Percentiles rank a stretch among this genome's conserved stretches.
Conservation (phyloP, 2,888 invertebrate genomes). For the Saturnia japonica region DNA sequence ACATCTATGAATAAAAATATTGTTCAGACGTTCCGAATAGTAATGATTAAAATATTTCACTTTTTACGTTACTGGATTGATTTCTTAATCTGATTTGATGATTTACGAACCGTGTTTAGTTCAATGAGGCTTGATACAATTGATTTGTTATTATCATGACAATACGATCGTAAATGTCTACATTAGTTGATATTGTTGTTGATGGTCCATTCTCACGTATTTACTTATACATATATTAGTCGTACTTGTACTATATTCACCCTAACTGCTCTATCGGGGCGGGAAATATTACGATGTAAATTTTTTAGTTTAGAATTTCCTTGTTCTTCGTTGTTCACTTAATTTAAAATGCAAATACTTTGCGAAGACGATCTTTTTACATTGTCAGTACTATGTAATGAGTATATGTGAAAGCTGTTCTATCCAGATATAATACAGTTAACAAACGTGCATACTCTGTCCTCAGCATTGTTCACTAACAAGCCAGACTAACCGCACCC, state of each 20-base stretch:
- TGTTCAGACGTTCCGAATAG: conserved; percentile 39
- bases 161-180: conserved; percentile 71
- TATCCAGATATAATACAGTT: conserved; percentile 46
- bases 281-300: conserved; percentile 2
- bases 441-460: conserved; percentile 48
- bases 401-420: conserved; percentile 21
- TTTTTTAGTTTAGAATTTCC: conserved; percentile 14
- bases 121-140: conserved; percentile 75
- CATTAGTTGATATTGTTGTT: conserved; percentile 71
- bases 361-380: conserved; percentile 41
- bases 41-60: conserved; percentile 41
- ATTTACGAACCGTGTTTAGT: conserved; percentile 67
- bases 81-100: conserved; percentile 60
- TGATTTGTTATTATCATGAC: conserved; percentile 71
- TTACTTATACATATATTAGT: conserved; percentile 53
- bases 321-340: conserved; percentile 24
- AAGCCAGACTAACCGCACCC: conserved; percentile 70
- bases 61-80: conserved; percentile 55
- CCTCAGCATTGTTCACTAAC: conserved; percentile 72
- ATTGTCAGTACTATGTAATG: conserved; percentile 7
- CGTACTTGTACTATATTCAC: conserved; percentile 25
- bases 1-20: conserved; percentile 49
- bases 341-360: conserved; percentile 40
- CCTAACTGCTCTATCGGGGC: neutral
- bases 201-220: conserved; percentile 62